A percentile compares a stretch with the other conserved stretches of the same genome.
These are phyloP conservation scores for Masticophis lateralis DNA, from an alignment of 2,797 vertebrate genomes.

Conservation along the genomic window DNA sequence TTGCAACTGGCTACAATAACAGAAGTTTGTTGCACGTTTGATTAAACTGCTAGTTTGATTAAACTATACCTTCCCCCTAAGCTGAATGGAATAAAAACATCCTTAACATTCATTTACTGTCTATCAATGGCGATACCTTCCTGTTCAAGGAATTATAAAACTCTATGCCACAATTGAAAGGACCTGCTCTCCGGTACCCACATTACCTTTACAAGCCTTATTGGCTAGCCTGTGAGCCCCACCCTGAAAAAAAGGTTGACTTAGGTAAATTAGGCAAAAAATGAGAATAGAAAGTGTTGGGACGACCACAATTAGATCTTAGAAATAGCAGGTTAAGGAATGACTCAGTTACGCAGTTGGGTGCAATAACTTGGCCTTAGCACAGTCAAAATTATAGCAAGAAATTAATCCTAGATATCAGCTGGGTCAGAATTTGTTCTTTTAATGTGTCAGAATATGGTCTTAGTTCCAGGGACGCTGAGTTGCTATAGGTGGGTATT, in stretches of 20 bases:
- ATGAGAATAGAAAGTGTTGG: not conserved
- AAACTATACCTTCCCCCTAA: not conserved
- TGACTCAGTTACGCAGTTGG: not conserved
- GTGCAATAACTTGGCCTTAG: not conserved
- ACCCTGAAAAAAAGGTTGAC: not conserved
- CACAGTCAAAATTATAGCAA: not conserved
- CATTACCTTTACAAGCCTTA: not conserved
- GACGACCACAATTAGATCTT: not conserved
- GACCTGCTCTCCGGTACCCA: not conserved
- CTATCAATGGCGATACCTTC: not conserved
- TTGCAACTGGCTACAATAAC: not conserved
- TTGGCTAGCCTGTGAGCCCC: not conserved
- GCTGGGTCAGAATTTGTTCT: not conserved
- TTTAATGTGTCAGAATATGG: not conserved
- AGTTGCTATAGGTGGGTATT: not conserved
- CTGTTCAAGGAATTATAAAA: not conserved
- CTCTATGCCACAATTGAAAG: not conserved
- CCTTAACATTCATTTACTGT: not conserved
- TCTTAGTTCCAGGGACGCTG: not conserved
- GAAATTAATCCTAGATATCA: not conserved
- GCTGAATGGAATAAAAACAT: not conserved
- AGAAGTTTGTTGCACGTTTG: not conserved
- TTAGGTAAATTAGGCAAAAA: not conserved
- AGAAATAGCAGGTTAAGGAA: not conserved
- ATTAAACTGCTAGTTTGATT: not conserved